These are phyloP conservation scores for Pseudococcus viburni DNA, from an alignment of 2,888 invertebrate genomes.

Conservation along the genomic window DNA sequence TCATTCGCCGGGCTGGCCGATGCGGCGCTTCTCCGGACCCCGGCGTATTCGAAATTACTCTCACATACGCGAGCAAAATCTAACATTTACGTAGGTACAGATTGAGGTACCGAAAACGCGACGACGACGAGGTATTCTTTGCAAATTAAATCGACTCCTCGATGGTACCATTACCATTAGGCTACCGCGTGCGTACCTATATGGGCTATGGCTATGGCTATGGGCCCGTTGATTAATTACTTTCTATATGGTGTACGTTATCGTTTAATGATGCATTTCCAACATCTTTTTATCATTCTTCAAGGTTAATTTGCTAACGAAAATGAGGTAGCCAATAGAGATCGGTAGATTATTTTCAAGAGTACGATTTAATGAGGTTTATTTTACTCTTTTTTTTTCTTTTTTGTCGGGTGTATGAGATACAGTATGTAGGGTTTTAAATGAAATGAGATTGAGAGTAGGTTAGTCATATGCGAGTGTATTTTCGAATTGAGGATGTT, in stretches of 20 bases:
- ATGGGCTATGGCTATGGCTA: not conserved
- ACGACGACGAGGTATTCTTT: slow-evolving; percentile 27
- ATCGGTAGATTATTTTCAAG: slow-evolving; percentile 25
- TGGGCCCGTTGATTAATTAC: slow-evolving; percentile 8
- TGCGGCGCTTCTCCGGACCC: not conserved
- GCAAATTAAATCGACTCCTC: slow-evolving; percentile 24
- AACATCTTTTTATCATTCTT: slow-evolving; percentile 20
- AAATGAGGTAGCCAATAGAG: slow-evolving; percentile 21
- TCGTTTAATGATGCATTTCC: slow-evolving; percentile 20
- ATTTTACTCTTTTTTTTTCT: not conserved
- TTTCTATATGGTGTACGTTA: not conserved
- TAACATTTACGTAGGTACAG: not conserved
- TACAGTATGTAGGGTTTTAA: not conserved
- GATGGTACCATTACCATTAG: not conserved
- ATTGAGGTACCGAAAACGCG: not conserved
- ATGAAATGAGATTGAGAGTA: not conserved
- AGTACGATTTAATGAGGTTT: slow-evolving; percentile 11
- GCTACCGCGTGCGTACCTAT: not conserved
- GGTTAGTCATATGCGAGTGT: not conserved
- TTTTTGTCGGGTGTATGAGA: not conserved
- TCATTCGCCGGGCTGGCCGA: not conserved
- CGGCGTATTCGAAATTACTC: slow-evolving; percentile 24
- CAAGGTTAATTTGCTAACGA: slow-evolving; percentile 42
- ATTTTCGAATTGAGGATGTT: not conserved
- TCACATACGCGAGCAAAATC: slow-evolving; percentile 2